Evolutionary conservation across 2,797 vertebrate species (phyloP), one percentile per base, ranked within the genome.

Genomic region (Hapalemur alaotrensis): DNA sequence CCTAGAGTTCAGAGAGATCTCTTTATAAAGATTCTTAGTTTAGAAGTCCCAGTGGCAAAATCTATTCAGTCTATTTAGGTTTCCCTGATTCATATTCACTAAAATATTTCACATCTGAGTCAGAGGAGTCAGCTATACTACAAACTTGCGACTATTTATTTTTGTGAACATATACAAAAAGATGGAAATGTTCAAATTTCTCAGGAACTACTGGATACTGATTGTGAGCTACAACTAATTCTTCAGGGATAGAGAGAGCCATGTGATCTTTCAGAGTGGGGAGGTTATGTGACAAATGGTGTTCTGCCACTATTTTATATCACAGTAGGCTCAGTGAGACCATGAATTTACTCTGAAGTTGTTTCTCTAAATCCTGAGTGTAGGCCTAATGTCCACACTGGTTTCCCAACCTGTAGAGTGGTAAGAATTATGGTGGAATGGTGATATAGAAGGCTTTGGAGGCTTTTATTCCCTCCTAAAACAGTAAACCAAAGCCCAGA

Each of bases 141-240:
- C 9, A 63, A 61, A 81, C 4, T 61, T 82, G 15, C 3, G 93
- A 92, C 28, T 23, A 88, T 69, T 90, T 80, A 83, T 81, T 97
- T 93, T 93, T n/a, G 8, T 70, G 52, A 89, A 52, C 48, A 88
- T n/a, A 83, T 50, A 79, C 46, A 59, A 86, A 95, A 46, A 96
- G 13, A 95, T 41, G 20, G 43, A 95, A 90, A 96, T 43, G 35
- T 38, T 57, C 72, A 69, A 61, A 93, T 22, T 76, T 76, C 52
- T 50, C 2, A 63, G 82, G 38, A 95, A 65, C 32, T 75, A 54
- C 7, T 46, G 0, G 67, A 41, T 70, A 63, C 17, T 89, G 20
- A 83, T 8, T 80, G 4, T 50, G 17, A 81, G 48, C 13, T 38
- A 78, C 89, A 95, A 81, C 4, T 20, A 63, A 63, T 85, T 95